Evolutionary conservation across 2,888 invertebrate species (phyloP), one percentile per base, ranked within the genome.

Genomic region (Trileptium ribeirensis): DNA sequence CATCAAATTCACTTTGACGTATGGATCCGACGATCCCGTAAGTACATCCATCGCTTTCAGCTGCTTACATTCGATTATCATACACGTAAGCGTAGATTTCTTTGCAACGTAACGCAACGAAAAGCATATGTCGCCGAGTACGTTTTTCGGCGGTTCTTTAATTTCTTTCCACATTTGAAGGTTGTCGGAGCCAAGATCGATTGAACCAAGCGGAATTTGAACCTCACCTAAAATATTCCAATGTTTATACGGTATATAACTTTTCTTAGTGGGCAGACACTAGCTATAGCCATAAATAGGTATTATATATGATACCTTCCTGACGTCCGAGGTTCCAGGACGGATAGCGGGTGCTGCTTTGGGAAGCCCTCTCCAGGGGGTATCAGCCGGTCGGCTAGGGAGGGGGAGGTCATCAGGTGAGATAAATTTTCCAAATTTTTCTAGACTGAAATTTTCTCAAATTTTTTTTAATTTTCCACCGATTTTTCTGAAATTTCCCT

Each of bases 31-130:
- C 19, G 96, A 97, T 87, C 96, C 92, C 87, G 98, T 98, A 87
- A 98, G 96, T 87, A 99, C 97, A 91, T 99, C 99, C 99, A 99
- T 99, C 91, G 99, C 99, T 92, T 99, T 99, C 89, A 99, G 91
- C 90, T 99, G 98, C 92, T 99, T 99, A 85, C 98, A 98, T 91
- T 99, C 99, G 90, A 99, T 92, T 87, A 99, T 97, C 86, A 98
- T 97, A 83, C 98, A 97, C 79, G 98, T 98, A 85, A 99, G 92
- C 91, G 97, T 99, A 87, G 98, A 99, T 88, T 99, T 97, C 86
- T 99, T 99, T 83, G 99, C 99, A 86, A 99, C 99, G 90, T 99
- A 99, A 89, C 99, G 94, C 89, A 99, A 92, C 83, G 98, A 98
- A 93, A 99, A 97, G 92, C 99, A 99, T 89, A 99, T 98, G 90